Conservation (phyloP, 2,797 vertebrate species). For the Danio choprae region DNA sequence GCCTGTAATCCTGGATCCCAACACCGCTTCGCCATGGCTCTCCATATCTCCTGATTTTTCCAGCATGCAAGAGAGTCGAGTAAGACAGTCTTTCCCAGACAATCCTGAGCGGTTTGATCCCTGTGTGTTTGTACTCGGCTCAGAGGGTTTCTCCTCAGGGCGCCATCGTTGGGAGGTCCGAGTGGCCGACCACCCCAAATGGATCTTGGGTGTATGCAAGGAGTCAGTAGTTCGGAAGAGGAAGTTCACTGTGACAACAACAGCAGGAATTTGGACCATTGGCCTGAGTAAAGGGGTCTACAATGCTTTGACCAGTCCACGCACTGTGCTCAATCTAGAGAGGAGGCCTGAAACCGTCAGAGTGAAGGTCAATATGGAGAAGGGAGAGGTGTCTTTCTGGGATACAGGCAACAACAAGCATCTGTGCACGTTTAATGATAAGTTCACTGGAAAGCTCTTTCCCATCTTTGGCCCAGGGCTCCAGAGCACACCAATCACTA, state of each 20-base stretch:
- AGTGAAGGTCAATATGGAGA: conserved; percentile 78
- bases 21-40: conserved; percentile 82
- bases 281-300: conserved; percentile 77
- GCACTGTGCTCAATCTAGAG: conserved; percentile 67
- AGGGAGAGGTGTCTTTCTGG: conserved; percentile 81
- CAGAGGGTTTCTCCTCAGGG: conserved; percentile 71
- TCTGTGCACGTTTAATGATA: conserved; percentile 66
- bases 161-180: conserved; percentile 83
- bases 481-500: conserved; percentile 61
- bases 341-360: conserved; percentile 74
- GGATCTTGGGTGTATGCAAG: conserved; percentile 82
- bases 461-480: conserved; percentile 68
- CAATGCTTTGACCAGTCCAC: conserved; percentile 68
- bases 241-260: conserved; percentile 76
- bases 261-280: conserved; percentile 77
- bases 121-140: conserved; percentile 81
- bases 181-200: conserved; percentile 79
- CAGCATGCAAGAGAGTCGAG: conserved; percentile 70
- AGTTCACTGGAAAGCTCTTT: conserved; percentile 61
- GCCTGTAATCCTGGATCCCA: conserved; percentile 75
- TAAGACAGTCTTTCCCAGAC: conserved; percentile 60
- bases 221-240: conserved; percentile 72
- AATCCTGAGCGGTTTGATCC: conserved; percentile 73
- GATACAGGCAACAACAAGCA: conserved; percentile 70
- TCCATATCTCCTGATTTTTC: conserved; percentile 70